Conservation (phyloP, 2,113 vertebrate genomes). For the Polyodon spathula region DNA sequence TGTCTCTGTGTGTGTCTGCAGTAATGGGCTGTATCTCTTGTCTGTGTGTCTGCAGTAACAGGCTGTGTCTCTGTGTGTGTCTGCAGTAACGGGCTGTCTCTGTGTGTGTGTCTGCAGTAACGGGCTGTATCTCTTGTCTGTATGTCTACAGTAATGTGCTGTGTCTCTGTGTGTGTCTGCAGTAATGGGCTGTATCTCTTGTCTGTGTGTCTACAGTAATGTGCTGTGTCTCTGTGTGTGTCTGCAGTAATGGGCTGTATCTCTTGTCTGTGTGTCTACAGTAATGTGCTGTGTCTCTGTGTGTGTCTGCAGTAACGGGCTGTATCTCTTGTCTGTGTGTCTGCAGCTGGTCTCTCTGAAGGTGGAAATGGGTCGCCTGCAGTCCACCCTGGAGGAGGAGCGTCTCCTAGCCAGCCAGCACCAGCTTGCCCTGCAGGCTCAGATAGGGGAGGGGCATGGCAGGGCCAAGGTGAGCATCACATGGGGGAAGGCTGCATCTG, state of each 20-base stretch:
- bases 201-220: conserved; percentile 38
- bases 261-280: too few species aligned
- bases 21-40: too few species aligned
- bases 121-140: too few species aligned
- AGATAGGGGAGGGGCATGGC: conserved; percentile 48
- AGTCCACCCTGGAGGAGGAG: conserved; percentile 40
- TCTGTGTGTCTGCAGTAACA: too few species aligned
- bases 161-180: conserved; percentile 32
- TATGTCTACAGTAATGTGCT: conserved; percentile 30
- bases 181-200: conserved; percentile 44
- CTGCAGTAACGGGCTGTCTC: not conserved
- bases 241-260: too few species aligned
- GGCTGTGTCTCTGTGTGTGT: not conserved
- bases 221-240: too few species aligned
- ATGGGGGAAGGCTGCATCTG: not conserved
- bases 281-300: too few species aligned
- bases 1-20: too few species aligned
- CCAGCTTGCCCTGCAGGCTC: conserved; percentile 51
- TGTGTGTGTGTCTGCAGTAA: not conserved
- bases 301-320: too few species aligned
- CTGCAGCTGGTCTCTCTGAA: conserved; percentile 34
- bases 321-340: too few species aligned
- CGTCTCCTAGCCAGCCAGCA: conserved; percentile 43
- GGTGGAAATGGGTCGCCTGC: conserved; percentile 40
- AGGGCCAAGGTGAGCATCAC: conserved; percentile 41